These are phyloP conservation scores for Toxonevra muliebris DNA, from an alignment of 2,888 invertebrate genomes.

Conservation along the genomic window DNA sequence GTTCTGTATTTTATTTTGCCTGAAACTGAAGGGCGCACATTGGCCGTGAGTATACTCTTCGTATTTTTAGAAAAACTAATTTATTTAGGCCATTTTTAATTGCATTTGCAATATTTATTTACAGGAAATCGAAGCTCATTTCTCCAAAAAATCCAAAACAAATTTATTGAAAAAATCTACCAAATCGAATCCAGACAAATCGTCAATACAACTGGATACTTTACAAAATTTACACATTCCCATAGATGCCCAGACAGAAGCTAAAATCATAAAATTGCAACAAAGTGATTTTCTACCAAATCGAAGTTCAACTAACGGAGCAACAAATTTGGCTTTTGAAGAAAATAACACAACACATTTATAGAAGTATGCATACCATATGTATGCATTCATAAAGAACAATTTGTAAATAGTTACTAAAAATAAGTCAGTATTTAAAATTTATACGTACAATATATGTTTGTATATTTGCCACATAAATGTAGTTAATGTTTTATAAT, in stretches of 20 bases:
- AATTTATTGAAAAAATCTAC: constrained; percentile 50
- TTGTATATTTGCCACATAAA: neutral
- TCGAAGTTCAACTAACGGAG: constrained; percentile 39
- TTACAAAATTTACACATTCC: constrained; percentile 53
- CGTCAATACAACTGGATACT: constrained; percentile 48
- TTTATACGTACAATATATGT: neutral
- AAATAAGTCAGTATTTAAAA: constrained; percentile 3
- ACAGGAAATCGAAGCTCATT: constrained; percentile 61
- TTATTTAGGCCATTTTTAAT: neutral
- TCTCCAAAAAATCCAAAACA: constrained; percentile 57
- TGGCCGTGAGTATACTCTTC: constrained; percentile 61
- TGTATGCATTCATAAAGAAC: neutral
- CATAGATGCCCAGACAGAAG: constrained; percentile 46
- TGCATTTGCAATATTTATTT: constrained; percentile 26
- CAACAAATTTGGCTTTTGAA: constrained; percentile 54
- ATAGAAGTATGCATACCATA: constrained; percentile 33
- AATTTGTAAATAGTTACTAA: constrained; percentile 6
- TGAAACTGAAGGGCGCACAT: constrained; percentile 82
- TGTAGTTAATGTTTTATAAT: neutral
- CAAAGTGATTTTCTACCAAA: constrained; percentile 56
- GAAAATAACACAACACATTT: constrained; percentile 58
- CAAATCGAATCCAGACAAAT: constrained; percentile 24
- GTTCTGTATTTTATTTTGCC: constrained; percentile 76
- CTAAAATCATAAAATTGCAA: constrained; percentile 57
- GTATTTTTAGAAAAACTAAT: neutral